Conservation (phyloP, 2,797 vertebrate genomes). For the Spheniscus humboldti region DNA sequence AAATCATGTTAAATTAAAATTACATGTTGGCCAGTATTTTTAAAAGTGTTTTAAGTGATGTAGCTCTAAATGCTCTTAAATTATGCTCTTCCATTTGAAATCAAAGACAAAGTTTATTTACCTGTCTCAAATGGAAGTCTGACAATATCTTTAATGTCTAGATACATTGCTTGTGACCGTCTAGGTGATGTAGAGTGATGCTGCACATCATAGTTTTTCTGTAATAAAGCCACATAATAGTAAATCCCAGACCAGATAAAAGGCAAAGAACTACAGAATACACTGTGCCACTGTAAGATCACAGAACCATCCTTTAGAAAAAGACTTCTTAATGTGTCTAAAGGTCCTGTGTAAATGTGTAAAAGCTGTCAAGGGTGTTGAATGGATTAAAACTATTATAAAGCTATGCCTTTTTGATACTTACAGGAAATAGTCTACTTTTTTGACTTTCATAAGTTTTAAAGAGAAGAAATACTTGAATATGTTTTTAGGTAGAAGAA, state of each 20-base stretch:
- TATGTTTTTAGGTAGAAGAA: neutral
- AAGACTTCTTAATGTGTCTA: neutral
- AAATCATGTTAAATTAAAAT: neutral
- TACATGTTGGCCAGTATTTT: neutral
- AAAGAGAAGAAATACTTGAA: neutral
- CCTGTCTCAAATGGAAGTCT: neutral
- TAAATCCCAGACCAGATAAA: neutral
- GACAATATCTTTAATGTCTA: neutral
- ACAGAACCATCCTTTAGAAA: neutral
- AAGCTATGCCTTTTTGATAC: neutral
- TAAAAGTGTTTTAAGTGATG: neutral
- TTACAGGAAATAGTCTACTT: neutral
- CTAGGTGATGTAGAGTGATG: neutral
- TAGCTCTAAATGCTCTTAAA: neutral
- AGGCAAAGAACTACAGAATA: neutral
- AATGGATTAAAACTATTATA: neutral
- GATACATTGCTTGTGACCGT: neutral
- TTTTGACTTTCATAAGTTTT: neutral
- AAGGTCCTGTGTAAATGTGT: neutral
- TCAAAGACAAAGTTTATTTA: neutral
- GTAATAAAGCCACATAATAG: neutral
- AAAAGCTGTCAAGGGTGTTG: neutral
- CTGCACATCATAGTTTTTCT: neutral
- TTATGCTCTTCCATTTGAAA: neutral
- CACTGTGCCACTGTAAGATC: neutral